phyloP scores from a whole-genome alignment of 2,113 vertebrate species.

The Mellivora capensis region DNA sequence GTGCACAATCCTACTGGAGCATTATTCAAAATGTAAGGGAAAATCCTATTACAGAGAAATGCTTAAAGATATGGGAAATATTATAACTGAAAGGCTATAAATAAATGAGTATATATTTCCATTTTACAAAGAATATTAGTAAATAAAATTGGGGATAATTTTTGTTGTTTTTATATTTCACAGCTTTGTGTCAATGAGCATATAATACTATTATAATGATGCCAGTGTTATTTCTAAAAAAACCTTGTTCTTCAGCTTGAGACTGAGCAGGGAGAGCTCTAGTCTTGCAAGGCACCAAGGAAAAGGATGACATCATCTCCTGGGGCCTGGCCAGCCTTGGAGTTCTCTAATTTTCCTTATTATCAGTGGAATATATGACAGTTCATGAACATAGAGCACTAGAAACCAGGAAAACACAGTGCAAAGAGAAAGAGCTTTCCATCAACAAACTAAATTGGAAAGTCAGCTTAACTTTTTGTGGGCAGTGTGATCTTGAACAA shows the following conservation, averaged over 20 bases:
- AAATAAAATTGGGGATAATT: neutral
- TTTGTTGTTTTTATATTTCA: neutral
- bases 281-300: neutral
- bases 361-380: neutral
- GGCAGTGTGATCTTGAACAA: neutral
- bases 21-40: neutral
- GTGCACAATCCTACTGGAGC: neutral
- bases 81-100: neutral
- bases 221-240: neutral
- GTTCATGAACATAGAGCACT: neutral
- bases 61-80: neutral
- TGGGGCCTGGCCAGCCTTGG: neutral
- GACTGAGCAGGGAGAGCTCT: neutral
- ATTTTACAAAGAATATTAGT: neutral
- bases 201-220: neutral
- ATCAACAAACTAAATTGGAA: neutral
- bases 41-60: neutral
- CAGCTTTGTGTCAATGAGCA: neutral
- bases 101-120: neutral
- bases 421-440: neutral
- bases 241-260: neutral
- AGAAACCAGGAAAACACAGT: neutral
- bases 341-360: constrained; percentile 1
- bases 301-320: neutral
- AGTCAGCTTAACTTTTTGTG: neutral